Evolutionary conservation across 1,140 invertebrate genomes (phyloP), one percentile per base, ranked within the genome.

Genomic region (Parasteatoda tepidariorum): DNA sequence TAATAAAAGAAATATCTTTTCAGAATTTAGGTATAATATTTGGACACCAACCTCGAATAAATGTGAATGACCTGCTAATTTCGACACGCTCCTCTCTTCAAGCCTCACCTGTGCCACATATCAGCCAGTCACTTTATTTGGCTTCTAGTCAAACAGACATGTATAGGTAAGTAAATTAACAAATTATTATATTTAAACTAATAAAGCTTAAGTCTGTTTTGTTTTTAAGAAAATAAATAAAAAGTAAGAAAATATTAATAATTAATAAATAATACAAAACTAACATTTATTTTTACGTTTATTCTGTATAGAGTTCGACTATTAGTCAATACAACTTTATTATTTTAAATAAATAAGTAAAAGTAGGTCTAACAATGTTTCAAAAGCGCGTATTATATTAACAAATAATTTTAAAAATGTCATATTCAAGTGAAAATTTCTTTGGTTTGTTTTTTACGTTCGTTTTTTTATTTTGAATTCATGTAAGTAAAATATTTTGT

Each of bases 91-190:
- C 55, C 48, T 88, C 88, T 59, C 86, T 87, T 18, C 88, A 86
- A 55, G 34, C 55, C 4, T 85, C 85, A 24, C 86, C 87, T 55
- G 86, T 85, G 3, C 85, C 88, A n/a, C 87, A 88, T 67, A 83
- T 89, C 33, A 87, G 87, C 28, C 89, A 89, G 81, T 88, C 85
- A 34, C 54, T 86, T 15, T 86, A 86, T 84, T 74, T 86, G 55
- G 74, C 82, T 31, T 79, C 86, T 55, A 83, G 81, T 83, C 85
- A 86, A 57, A 66, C 85, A 67, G 86, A 86, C 64, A 61, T 86
- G 13, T 86, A 86, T 71, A 86, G 86, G 86, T 86, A 85, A 74
- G 24, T 24, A 28, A n/a, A n/a, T n/a, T n/a, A n/a, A n/a, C n/a
- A n/a, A n/a, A n/a, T n/a, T n/a, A n/a, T n/a, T n/a, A n/a, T n/a